Evolutionary conservation across 2,888 invertebrate species (phyloP), one percentile per base, ranked within the genome.

Genomic region (Chloromyia formosa): DNA sequence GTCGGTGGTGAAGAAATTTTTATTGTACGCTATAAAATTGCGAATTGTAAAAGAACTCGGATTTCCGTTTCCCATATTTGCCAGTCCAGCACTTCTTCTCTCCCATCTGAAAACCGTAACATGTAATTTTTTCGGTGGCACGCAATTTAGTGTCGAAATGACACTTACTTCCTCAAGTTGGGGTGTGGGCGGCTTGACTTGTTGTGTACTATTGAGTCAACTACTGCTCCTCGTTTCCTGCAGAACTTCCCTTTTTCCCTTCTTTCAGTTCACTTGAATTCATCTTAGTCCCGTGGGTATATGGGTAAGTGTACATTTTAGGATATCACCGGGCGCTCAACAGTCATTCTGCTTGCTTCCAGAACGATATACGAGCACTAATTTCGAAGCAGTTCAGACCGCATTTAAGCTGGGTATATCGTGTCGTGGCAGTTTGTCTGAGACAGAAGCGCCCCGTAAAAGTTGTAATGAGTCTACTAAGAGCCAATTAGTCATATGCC

Each of bases 391-490:
- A 22, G 22, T 22, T 14, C 60, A 3, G 23, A 23, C 20, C 22
- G 7, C 10, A 60, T 60, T 60, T 60, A 20, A 4, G 2, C n/a
- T 18, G 23, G 14, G 7, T n/a, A 18, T 23, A 7, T 35, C n/a
- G 27, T 35, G 7, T 35, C 27, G 27, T 35, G n/a, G n/a, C 35
- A 40, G 16, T 62, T 35, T 14, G 62, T 18, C 1, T 35, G 16
- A n/a, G 62, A 62, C 23, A 16, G 62, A 35, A 35, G 23, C 35
- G 10, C 62, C 40, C 14, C 35, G 20, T 40, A 62, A 62, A 62
- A 62, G 42, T 62, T 40, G 62, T 62, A 62, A 62, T 40, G 62
- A 62, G 62, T 14, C 62, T 42, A 62, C 35, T 40, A 62, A 62
- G 40, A 16, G 40, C 62, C 62, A 62, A 62, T 62, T 62, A 62